Evolutionary conservation across 1,140 invertebrate species (phyloP).

Genomic region (Dreissena rostriformis): DNA sequence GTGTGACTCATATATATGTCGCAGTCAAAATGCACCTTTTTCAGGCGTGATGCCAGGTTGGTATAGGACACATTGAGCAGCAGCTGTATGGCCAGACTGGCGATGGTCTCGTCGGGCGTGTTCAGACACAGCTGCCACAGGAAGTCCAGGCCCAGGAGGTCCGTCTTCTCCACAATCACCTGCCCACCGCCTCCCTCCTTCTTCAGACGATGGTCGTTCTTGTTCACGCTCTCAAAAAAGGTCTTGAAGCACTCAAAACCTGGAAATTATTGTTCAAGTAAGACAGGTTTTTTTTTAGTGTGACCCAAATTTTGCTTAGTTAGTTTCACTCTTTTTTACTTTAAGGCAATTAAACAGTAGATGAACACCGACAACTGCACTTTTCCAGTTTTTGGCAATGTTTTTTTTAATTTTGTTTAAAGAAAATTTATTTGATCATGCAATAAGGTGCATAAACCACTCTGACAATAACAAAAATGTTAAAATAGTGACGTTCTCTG

Average conservation of each 20-base stretch:
- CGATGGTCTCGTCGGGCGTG: constrained; percentile 81
- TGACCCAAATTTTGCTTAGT: too few relatives aligned
- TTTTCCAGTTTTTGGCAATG: too few relatives aligned
- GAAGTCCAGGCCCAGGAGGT: constrained; percentile 82
- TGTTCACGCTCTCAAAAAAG: constrained; percentile 83
- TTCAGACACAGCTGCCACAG: constrained; percentile 83
- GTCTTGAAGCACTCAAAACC: constrained; percentile 83
- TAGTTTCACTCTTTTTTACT: too few relatives aligned
- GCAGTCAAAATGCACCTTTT: constrained; percentile 75
- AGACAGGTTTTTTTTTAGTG: too few relatives aligned
- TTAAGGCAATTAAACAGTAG: too few relatives aligned
- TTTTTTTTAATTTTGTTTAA: too few relatives aligned
- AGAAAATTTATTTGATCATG: too few relatives aligned
- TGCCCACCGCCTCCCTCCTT: constrained; percentile 62
- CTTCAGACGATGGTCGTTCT: constrained; percentile 81
- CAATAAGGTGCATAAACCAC: too few relatives aligned
- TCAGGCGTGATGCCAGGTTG: constrained; percentile 80
- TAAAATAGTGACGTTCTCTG: too few relatives aligned
- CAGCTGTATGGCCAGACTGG: constrained; percentile 81
- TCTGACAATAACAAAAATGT: too few relatives aligned
- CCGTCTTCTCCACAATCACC: constrained; percentile 82
- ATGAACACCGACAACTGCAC: too few relatives aligned
- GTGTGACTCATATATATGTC: too few relatives aligned
- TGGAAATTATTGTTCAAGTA: constrained; percentile 20
- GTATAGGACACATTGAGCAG: constrained; percentile 82